Base-by-base conservation (phyloP, 2,888 invertebrate species). In the Thumatha senex region DNA sequence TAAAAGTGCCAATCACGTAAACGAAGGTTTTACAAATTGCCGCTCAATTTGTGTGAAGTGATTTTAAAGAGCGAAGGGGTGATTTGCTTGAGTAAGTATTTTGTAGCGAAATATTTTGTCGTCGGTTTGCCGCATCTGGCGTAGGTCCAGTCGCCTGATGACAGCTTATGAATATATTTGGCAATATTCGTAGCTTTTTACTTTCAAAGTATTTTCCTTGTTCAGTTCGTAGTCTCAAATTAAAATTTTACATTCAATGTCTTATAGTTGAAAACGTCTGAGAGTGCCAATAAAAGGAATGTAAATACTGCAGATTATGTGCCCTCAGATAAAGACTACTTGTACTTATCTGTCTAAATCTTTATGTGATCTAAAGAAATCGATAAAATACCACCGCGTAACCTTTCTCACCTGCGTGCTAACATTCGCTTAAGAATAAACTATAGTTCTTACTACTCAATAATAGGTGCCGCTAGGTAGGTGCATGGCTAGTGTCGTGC, bases 81-180 rank as follows among this genome's bases (percentile, higher is more conserved):
- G 84, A 82, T 88, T 88, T 85, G 78, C 72, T 78, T 78, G 82
- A 84, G 81, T 86, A 79, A 86, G 87, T 88, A 88, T 88, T 89
- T 88, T 87, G 84, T 84, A 79, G 80, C 76, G 83, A 81, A 85
- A 89, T 87, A 87, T 88, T 90, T 89, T 83, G 89, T 86, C 86
- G 83, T 83, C 76, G 82, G 86, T 80, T 82, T 74, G 74, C 87
- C 87, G 82, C 88, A 88, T 81, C 89, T 91, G 90, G 90, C 90
- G 84, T 67, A 65, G 80, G 89, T 89, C 90, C 90, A 91, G 90
- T 87, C 82, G 84, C 80, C 73, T 86, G 89, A 89, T 90, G 90
- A 89, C 90, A 90, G 89, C 89, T 89, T 89, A 90, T 90, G 90
- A 91, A 91, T 90, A 89, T 90, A 90, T 89, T 86, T 87, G 88